phyloP scores from a whole-genome alignment of 2,888 invertebrate species.

The Gortyna flavago region DNA sequence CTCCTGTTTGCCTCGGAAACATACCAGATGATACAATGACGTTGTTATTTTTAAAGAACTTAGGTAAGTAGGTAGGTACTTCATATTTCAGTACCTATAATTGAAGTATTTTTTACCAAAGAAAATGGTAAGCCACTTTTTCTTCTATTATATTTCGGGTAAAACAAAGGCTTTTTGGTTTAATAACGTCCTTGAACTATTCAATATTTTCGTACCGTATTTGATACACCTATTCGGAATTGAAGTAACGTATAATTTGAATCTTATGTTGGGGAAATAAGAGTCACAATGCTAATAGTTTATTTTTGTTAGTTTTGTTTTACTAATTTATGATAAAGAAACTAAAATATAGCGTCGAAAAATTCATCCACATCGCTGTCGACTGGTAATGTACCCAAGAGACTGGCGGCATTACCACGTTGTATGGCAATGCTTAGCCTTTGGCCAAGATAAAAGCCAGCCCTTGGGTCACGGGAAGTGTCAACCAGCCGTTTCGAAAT shows the following conservation, averaged over 20 bases:
- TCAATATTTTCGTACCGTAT: neutral
- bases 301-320: neutral
- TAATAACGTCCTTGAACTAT: slow-evolving; percentile 8
- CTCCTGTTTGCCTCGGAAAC: neutral
- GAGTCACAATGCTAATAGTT: too few species aligned
- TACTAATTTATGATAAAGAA: too few species aligned
- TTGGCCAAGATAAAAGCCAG: too few species aligned
- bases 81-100: neutral
- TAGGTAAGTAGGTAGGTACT: too few species aligned
- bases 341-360: too few species aligned
- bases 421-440: too few species aligned
- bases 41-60: neutral
- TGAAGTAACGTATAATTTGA: neutral
- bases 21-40: neutral
- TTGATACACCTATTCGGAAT: slow-evolving; percentile 4
- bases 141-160: neutral
- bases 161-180: neutral
- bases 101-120: slow-evolving; percentile 4
- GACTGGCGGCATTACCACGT: too few species aligned
- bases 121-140: neutral
- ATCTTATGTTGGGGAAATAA: neutral
- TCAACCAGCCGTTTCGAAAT: too few species aligned
- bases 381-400: too few species aligned
- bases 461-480: too few species aligned
- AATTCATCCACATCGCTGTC: too few species aligned